Percentiles rank a stretch among this genome's conserved stretches.
phyloP scores from a whole-genome alignment of 1,140 invertebrate genomes.

The Rhagoletis zephyria region DNA sequence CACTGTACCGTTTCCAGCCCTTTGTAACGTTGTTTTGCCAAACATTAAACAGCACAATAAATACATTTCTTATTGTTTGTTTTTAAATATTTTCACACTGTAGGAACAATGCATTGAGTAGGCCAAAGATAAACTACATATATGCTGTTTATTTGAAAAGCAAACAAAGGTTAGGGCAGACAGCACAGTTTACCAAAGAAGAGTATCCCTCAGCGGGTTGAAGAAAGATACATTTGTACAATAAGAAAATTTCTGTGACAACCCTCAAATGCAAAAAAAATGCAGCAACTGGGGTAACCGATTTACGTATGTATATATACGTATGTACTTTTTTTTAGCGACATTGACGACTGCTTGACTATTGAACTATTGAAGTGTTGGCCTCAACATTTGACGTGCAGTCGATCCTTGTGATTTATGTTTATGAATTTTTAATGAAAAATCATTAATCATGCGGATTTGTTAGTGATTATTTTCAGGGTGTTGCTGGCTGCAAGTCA shows the following conservation, averaged over 20 bases:
- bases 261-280: constrained; percentile 9
- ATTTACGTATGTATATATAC: neutral
- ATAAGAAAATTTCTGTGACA: neutral
- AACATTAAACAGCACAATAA: neutral
- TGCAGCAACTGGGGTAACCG: neutral
- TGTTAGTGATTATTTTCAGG: constrained; percentile 2
- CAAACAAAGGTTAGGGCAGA: constrained; percentile 10
- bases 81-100: constrained; percentile 2
- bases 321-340: too few relatives aligned
- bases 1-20: neutral
- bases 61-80: neutral
- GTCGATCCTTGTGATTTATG: constrained; percentile 39
- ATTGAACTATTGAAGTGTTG: constrained; percentile 45
- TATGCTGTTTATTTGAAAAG: constrained; percentile 18
- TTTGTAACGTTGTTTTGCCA: neutral
- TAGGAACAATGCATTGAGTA: neutral
- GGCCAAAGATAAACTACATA: neutral
- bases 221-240: neutral
- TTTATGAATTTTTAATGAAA: constrained; percentile 50
- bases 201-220: constrained; percentile 8
- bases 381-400: constrained; percentile 15
- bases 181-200: neutral
- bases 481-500: constrained; percentile 23
- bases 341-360: neutral
- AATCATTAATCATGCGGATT: constrained; percentile 31